Evolutionary conservation across 2,797 vertebrate species (phyloP).

Genomic region (Siniperca scherzeri): DNA sequence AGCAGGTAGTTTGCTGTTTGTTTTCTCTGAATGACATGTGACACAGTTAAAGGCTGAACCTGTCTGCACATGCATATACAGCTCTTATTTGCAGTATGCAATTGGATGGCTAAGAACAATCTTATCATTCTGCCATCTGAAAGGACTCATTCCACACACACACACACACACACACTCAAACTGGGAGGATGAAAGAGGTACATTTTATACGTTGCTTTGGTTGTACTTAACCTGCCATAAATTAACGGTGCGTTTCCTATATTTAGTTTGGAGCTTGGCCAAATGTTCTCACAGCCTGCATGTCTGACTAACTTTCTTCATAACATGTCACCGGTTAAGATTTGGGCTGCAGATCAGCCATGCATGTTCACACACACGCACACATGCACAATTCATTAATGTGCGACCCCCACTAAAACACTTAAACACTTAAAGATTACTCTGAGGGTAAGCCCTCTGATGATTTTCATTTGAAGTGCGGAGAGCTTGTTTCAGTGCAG

Average conservation of each 20-base stretch:
- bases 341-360: conserved; percentile 48
- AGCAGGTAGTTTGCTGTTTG: conserved; percentile 41
- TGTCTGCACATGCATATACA: conserved; percentile 42
- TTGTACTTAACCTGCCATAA: conserved; percentile 65
- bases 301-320: conserved; percentile 62
- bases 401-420: conserved; percentile 62
- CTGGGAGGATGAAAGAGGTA: conserved; percentile 47
- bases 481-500: conserved; percentile 66
- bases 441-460: conserved; percentile 63
- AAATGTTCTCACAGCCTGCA: conserved; percentile 56
- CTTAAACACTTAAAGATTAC: conserved; percentile 74
- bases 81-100: conserved; percentile 28
- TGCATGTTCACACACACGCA: conserved; percentile 59
- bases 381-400: conserved; percentile 65
- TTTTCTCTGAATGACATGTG: conserved; percentile 42
- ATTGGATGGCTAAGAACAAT: conserved; percentile 52
- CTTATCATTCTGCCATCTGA: conserved; percentile 64
- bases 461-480: conserved; percentile 76
- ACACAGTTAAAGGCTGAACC: conserved; percentile 40
- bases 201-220: conserved; percentile 44
- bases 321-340: conserved; percentile 57
- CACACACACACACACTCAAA: conserved; percentile 20
- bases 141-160: conserved; percentile 24
- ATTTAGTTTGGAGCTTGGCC: conserved; percentile 70
- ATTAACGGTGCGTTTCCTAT: conserved; percentile 67